These are phyloP conservation scores for Hybos culiciformis DNA, from an alignment of 2,888 invertebrate species.

Conservation along the genomic window DNA sequence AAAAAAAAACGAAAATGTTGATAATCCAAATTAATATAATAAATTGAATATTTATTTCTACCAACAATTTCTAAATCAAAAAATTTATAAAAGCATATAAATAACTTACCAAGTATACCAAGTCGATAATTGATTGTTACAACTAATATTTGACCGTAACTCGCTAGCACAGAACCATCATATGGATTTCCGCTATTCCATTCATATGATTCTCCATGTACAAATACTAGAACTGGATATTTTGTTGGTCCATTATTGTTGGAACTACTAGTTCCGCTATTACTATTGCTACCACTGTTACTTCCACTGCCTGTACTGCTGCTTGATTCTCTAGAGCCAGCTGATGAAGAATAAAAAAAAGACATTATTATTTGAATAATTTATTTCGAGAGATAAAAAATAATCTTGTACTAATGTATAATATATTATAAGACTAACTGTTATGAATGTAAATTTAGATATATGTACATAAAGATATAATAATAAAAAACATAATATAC, in stretches of 20 bases:
- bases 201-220: conserved; percentile 91
- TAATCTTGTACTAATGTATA: too few species aligned
- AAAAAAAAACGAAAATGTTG: too few species aligned
- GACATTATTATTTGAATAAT: too few species aligned
- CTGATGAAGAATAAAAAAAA: conserved; percentile 22
- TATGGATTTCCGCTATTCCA: conserved; percentile 98
- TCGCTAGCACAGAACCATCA: conserved; percentile 89
- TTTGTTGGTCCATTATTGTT: conserved; percentile 37
- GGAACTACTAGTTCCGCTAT: conserved; percentile 15
- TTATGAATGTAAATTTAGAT: too few species aligned
- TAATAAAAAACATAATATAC: too few species aligned
- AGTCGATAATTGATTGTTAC: conserved; percentile 79
- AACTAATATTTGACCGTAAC: conserved; percentile 79
- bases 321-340: conserved; percentile 32
- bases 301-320: conserved; percentile 16
- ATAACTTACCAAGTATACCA: conserved; percentile 59
- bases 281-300: conserved; percentile 15
- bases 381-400: too few species aligned
- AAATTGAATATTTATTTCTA: too few species aligned
- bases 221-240: conserved; percentile 85
- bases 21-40: too few species aligned
- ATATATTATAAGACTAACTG: too few species aligned
- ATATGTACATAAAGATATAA: too few species aligned
- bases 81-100: neutral
- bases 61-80: too few species aligned